Evolutionary conservation across 2,888 invertebrate species (phyloP).

Genomic region (Oscheius myriophilus): DNA sequence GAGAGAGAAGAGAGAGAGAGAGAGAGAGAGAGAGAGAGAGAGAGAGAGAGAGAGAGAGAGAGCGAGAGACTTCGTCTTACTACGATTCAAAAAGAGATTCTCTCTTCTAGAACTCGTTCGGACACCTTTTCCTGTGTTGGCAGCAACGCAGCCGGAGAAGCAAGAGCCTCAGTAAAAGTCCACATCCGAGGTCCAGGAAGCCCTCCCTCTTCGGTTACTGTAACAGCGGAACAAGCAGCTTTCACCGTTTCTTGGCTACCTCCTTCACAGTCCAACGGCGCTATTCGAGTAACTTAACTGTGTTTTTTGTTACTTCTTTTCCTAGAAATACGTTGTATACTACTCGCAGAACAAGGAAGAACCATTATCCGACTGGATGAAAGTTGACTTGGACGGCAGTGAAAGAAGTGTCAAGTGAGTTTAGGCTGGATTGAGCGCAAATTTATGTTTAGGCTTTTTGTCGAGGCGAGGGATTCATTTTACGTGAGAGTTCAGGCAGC

Average conservation of each 20-base stretch:
- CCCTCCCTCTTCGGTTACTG: slow-evolving; percentile 49
- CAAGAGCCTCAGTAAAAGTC: slow-evolving; percentile 39
- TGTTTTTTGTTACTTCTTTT: not conserved
- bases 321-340: slow-evolving; percentile 56
- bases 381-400: slow-evolving; percentile 48
- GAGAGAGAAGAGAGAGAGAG: too few species aligned
- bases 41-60: too few species aligned
- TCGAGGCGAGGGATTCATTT: slow-evolving; percentile 40
- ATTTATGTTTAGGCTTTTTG: not conserved
- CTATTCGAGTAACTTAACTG: slow-evolving; percentile 39
- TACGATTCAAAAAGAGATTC: too few species aligned
- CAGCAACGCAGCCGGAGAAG: slow-evolving; percentile 48
- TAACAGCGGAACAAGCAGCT: slow-evolving; percentile 39
- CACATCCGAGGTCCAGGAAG: slow-evolving; percentile 50
- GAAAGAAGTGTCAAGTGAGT: slow-evolving; percentile 39
- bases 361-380: slow-evolving; percentile 54
- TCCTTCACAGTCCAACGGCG: slow-evolving; percentile 54
- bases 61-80: too few species aligned
- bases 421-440: not conserved
- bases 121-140: slow-evolving; percentile 51
- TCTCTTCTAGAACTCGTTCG: slow-evolving; percentile 45
- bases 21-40: too few species aligned
- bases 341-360: slow-evolving; percentile 46
- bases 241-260: slow-evolving; percentile 53
- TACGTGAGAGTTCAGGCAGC: slow-evolving; percentile 53